phyloP scores from a whole-genome alignment of 2,797 vertebrate species.

The Dicrostonyx torquatus region DNA sequence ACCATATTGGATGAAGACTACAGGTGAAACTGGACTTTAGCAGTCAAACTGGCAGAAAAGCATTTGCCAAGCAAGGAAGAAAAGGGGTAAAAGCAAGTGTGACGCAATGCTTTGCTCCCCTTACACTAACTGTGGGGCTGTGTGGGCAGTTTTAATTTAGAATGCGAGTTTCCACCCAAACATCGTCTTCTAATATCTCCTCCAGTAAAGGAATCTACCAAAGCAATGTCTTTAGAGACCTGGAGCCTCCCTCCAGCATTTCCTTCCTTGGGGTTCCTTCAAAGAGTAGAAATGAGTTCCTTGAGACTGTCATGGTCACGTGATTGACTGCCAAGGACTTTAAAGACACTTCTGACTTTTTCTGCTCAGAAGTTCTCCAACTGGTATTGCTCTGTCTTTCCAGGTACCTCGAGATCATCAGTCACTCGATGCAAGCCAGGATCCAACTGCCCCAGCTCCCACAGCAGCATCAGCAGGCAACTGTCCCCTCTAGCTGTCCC shows the following conservation, averaged over 20 bases:
- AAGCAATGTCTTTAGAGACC: not conserved
- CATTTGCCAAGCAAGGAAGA: not conserved
- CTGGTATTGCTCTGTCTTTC: constrained; percentile 84
- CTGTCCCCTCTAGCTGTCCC: constrained; percentile 87
- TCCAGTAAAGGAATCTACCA: not conserved
- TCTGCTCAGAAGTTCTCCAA: constrained; percentile 77
- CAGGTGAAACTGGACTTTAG: not conserved
- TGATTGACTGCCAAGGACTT: constrained; percentile 65
- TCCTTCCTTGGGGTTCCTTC: constrained; percentile 29
- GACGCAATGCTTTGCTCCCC: not conserved
- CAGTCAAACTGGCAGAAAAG: not conserved
- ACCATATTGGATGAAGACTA: not conserved
- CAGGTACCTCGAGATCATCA: constrained; percentile 89
- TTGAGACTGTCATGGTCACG: not conserved
- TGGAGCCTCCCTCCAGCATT: not conserved
- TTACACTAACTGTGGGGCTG: not conserved
- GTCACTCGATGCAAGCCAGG: constrained; percentile 89
- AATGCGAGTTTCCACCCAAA: not conserved
- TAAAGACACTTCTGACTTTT: constrained; percentile 58
- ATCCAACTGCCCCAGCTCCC: constrained; percentile 88
- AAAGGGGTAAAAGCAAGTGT: not conserved
- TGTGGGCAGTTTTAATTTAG: not conserved
- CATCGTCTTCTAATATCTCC: not conserved
- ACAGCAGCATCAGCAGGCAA: constrained; percentile 87
- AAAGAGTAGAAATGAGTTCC: constrained; percentile 34